Evolutionary conservation across 1,140 invertebrate genomes (phyloP).

Genomic region (Solenopsis invicta): DNA sequence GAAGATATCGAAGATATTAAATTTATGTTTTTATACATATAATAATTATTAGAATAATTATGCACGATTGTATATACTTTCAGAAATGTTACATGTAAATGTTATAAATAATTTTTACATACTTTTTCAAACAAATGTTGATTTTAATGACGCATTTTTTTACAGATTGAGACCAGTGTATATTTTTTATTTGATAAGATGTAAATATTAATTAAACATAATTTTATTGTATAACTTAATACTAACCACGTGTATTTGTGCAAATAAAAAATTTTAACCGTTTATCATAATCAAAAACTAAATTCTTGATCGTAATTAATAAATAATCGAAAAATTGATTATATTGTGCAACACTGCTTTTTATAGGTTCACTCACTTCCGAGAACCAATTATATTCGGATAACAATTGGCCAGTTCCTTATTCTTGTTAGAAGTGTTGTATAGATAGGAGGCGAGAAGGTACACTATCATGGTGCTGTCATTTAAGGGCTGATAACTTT

Average conservation of each 20-base stretch:
- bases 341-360: too few species aligned
- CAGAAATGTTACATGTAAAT: neutral
- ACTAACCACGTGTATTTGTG: too few species aligned
- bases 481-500: conserved; percentile 94
- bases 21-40: neutral
- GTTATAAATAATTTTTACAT: neutral
- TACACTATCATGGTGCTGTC: conserved; percentile 98
- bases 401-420: conserved; percentile 94
- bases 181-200: neutral
- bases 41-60: conserved; percentile 11
- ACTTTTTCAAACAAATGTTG: neutral
- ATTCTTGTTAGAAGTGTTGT: conserved; percentile 89
- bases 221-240: neutral
- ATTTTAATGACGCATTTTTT: neutral
- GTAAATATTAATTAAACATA: conserved; percentile 8
- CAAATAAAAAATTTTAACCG: too few species aligned
- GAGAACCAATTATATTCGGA: conserved; percentile 96
- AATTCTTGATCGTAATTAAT: too few species aligned
- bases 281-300: too few species aligned
- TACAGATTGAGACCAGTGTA: neutral
- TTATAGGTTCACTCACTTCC: conserved; percentile 85
- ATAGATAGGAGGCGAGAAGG: conserved; percentile 92
- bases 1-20: neutral
- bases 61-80: neutral
- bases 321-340: too few species aligned